phyloP scores from a whole-genome alignment of 53 echinoderm and acorn worm genomes.

The Paelopatides confundens region DNA sequence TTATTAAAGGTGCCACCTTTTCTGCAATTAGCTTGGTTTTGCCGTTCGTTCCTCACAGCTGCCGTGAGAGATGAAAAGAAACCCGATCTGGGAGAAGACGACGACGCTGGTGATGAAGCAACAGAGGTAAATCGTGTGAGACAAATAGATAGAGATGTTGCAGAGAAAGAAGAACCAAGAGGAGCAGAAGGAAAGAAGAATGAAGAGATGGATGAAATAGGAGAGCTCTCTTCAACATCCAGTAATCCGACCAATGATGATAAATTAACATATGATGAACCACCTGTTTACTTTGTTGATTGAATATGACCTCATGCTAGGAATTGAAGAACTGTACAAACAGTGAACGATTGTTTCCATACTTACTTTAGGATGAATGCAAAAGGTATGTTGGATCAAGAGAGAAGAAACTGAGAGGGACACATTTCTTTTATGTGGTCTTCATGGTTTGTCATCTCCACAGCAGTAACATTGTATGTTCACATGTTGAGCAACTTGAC shows the following conservation, averaged over 20 bases:
- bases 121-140: not conserved
- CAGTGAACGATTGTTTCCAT: no score
- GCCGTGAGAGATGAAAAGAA: constrained; percentile 4
- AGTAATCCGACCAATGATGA: not conserved
- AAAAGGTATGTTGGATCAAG: no score
- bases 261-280: not conserved
- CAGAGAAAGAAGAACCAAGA: not conserved
- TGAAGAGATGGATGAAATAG: not conserved
- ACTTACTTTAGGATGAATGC: no score
- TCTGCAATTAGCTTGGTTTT: no score
- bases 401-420: no score
- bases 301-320: not conserved
- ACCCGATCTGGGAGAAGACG: constrained; percentile 22
- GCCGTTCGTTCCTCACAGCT: not conserved
- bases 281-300: constrained; percentile 25
- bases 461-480: no score
- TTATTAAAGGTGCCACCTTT: no score
- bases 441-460: no score
- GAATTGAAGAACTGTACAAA: not conserved
- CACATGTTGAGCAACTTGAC: no score
- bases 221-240: no score
- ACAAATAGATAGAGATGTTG: not conserved
- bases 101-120: not conserved
- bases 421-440: no score
- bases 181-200: not conserved